These are phyloP conservation scores for Halocaridina rubra DNA, from an alignment of 2,888 invertebrate species.

Conservation along the genomic window DNA sequence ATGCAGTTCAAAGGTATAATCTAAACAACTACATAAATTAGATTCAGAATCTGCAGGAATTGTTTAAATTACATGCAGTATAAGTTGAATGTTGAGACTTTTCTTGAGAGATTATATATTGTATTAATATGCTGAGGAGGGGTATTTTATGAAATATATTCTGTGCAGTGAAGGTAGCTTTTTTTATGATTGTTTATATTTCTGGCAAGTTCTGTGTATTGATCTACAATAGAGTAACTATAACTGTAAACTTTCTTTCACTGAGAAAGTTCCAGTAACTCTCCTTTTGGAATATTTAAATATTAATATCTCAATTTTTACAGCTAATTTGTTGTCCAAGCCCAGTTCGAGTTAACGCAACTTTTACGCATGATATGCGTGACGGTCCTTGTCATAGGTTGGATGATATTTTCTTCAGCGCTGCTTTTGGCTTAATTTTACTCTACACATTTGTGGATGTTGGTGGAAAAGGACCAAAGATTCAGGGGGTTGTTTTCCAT, in stretches of 20 bases:
- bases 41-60: too few relatives aligned
- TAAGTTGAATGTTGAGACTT: too few relatives aligned
- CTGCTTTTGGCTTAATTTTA: constrained; percentile 2
- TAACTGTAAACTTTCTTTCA: background rate
- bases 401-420: constrained; percentile 27
- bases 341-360: background rate
- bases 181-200: background rate
- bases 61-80: too few relatives aligned
- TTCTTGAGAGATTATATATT: too few relatives aligned
- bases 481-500: background rate
- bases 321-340: constrained; percentile 7
- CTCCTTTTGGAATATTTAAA: too few relatives aligned
- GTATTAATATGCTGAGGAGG: background rate
- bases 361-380: constrained; percentile 11
- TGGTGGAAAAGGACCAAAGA: constrained; percentile 9
- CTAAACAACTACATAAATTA: too few relatives aligned
- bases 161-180: background rate
- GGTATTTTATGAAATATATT: background rate
- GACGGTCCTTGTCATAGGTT: background rate
- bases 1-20: too few relatives aligned
- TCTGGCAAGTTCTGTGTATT: background rate
- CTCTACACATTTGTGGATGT: constrained; percentile 26
- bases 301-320: too few relatives aligned
- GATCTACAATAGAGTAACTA: background rate
- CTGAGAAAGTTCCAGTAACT: too few relatives aligned